Base-by-base conservation (phyloP, 2,113 vertebrate genomes). In the Dissostichus mawsoni region DNA sequence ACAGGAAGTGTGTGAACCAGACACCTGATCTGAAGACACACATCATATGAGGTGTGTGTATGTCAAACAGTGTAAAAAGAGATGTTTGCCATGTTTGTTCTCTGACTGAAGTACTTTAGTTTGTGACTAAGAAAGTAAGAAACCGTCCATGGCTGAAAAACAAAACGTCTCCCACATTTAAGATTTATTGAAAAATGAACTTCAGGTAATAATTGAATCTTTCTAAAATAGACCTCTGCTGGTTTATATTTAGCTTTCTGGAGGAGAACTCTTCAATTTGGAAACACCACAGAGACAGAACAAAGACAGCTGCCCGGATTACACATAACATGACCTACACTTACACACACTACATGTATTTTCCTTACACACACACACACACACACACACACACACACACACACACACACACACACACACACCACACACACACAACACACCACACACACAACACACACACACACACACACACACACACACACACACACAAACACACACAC, bases 181-280 rank as follows among this genome's bases (percentile, higher is more conserved):
- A 41, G 70, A 85, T 56, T 29, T 62, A 78, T 63, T 69, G 73
- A 79, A 70, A 6, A 33, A 55, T 75, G 72, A 74, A 29, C 55
- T 57, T 70, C 78, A 88, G 81, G 80, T 87, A 78, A 50, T 29
- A 44, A 84, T 58, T 55, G 62, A 66, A 86, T 71, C 33, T 17
- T 23, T 75, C 71, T 12, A 58, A 80, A 89, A 78, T 73, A 84
- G 69, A 65, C 20, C 58, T 36, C 45, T 11, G 14, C 48, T 47
- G 66, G 50, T 63, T 69, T 85, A 86, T 85, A 66, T 83, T 13
- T 80, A 90, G 76, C 56, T 3, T 52, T 16, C 58, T 81, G 80
- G 68, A 88, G 76, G 64, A 88, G 74, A 83, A 85, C 88, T 89
- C 88, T 90, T 87, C 91, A 88, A 90, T 91, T 88, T 81, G 67